Evolutionary conservation across 2,113 vertebrate species (phyloP).

Genomic region (Tragelaphus imberbis): DNA sequence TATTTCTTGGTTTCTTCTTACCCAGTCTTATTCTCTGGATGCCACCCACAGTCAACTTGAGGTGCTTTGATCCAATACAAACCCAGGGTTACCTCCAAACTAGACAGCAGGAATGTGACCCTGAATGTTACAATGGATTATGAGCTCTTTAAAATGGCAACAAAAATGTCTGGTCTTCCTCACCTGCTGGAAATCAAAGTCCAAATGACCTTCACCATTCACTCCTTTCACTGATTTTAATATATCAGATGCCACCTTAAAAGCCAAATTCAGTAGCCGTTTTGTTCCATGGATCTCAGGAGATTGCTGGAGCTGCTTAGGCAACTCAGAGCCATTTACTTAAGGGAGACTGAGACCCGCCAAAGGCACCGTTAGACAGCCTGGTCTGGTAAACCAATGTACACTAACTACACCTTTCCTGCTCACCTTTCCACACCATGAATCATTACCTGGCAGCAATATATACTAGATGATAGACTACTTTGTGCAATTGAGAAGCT

Average conservation of each 20-base stretch:
- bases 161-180: background rate
- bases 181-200: background rate
- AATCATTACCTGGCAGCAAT: background rate
- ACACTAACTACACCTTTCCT: constrained; percentile 34
- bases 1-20: background rate
- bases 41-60: background rate
- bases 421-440: constrained; percentile 1
- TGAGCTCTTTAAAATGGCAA: constrained; percentile 19
- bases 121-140: background rate
- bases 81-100: background rate
- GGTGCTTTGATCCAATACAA: background rate
- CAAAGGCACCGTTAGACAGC: constrained; percentile 6
- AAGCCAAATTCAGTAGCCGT: background rate
- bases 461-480: constrained; percentile 48
- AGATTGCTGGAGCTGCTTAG: constrained; percentile 25
- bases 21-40: background rate
- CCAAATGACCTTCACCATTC: constrained; percentile 9
- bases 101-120: constrained; percentile 6
- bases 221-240: constrained; percentile 40
- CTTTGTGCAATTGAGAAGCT: constrained; percentile 44
- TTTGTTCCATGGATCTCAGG: constrained; percentile 29
- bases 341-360: background rate
- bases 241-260: background rate
- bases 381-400: background rate
- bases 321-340: constrained; percentile 37